Evolutionary conservation across 2,888 invertebrate species (phyloP).

Genomic region (Noctua pronuba): DNA sequence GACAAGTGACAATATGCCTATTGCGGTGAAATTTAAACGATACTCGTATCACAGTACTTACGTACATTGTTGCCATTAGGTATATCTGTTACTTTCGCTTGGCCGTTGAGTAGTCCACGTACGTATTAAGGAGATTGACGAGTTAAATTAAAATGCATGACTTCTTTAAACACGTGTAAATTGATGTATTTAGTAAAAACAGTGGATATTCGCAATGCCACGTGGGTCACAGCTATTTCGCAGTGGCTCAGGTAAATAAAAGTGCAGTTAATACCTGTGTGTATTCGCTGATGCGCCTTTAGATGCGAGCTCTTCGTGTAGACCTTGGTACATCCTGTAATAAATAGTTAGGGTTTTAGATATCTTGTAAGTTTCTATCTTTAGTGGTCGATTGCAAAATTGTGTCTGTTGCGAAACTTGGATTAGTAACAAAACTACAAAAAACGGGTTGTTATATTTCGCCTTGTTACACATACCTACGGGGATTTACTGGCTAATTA

Average conservation of each 20-base stretch:
- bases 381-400: slow-evolving; percentile 6
- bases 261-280: slow-evolving; percentile 94
- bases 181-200: slow-evolving; percentile 24
- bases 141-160: slow-evolving; percentile 28
- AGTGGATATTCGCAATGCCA: slow-evolving; percentile 64
- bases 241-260: slow-evolving; percentile 62
- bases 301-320: slow-evolving; percentile 99
- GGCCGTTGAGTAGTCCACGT: slow-evolving; percentile 53
- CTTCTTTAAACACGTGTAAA: slow-evolving; percentile 27
- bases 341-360: slow-evolving; percentile 29
- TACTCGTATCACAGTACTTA: slow-evolving; percentile 53
- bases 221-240: slow-evolving; percentile 50
- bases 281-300: slow-evolving; percentile 99
- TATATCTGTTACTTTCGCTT: slow-evolving; percentile 65
- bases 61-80: slow-evolving; percentile 58
- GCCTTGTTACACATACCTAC: slow-evolving; percentile 1
- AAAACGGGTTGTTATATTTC: slow-evolving; percentile 1
- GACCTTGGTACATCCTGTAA: slow-evolving; percentile 98
- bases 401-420: slow-evolving; percentile 15
- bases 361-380: slow-evolving; percentile 23
- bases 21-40: slow-evolving; percentile 63
- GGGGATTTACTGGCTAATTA: neutral
- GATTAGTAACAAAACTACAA: neutral
- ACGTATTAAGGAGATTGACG: slow-evolving; percentile 28
- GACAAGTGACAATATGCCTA: slow-evolving; percentile 68